phyloP scores from a whole-genome alignment of 2,113 vertebrate genomes.

The Octodon degus region DNA sequence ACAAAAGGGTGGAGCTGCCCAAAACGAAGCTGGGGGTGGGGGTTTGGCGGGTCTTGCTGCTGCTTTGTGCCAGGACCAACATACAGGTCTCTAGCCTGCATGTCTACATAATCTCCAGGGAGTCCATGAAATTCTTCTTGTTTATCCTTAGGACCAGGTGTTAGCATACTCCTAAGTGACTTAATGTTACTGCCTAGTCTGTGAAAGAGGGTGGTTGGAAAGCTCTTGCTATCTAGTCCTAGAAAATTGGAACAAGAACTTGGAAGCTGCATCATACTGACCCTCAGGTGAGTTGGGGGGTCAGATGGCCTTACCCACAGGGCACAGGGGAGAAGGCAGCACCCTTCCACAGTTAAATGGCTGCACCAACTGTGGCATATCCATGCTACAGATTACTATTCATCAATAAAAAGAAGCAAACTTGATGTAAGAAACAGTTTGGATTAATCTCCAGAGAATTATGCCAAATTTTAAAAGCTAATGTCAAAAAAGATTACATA shows the following conservation, averaged over 20 bases:
- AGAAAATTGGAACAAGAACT: slow-evolving; percentile 2
- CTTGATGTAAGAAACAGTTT: background rate
- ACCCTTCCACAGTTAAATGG: background rate
- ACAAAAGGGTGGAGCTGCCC: background rate
- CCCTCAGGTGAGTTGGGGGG: background rate
- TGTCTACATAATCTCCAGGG: background rate
- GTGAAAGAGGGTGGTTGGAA: background rate
- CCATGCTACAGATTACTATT: background rate
- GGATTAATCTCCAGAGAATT: background rate
- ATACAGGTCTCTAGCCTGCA: background rate
- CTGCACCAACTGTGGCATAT: background rate
- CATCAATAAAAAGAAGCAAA: background rate
- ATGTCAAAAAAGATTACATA: slow-evolving; percentile 16
- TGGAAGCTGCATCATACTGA: background rate
- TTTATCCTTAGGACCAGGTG: background rate
- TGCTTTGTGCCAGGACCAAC: background rate
- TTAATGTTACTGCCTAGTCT: background rate
- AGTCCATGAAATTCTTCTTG: background rate
- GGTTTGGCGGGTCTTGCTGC: background rate
- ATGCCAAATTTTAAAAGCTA: background rate
- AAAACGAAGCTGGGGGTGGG: background rate
- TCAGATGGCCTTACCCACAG: background rate
- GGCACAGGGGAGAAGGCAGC: background rate
- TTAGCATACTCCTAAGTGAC: background rate
- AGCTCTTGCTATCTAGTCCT: background rate